Conservation (phyloP, 2,797 vertebrate genomes). For the Sus cebifrons region DNA sequence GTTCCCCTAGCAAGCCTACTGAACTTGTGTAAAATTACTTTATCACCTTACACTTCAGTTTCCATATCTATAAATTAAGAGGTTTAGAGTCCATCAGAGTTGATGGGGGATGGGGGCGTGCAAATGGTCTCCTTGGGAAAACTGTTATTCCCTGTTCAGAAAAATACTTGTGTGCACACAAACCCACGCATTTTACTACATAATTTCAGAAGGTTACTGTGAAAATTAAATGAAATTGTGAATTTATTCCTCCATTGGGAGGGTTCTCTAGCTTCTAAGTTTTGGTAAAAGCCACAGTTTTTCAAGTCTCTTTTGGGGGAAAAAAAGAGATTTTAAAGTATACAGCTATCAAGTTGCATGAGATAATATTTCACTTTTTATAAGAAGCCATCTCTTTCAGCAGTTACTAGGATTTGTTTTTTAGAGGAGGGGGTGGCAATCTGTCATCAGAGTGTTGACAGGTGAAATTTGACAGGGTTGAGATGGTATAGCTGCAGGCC, state of each 20-base stretch:
- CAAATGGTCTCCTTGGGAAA: slow-evolving; percentile 30
- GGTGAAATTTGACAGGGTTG: slow-evolving; percentile 83
- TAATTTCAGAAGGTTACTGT: slow-evolving; percentile 46
- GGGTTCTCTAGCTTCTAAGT: slow-evolving; percentile 45
- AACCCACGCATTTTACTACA: not conserved
- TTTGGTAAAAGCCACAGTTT: slow-evolving; percentile 68
- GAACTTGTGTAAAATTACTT: slow-evolving; percentile 25
- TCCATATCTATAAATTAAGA: slow-evolving; percentile 61
- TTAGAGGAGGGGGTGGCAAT: slow-evolving; percentile 75
- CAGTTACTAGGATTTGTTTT: slow-evolving; percentile 82
- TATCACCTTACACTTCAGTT: not conserved
- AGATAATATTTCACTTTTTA: slow-evolving; percentile 80
- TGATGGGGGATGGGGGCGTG: not conserved
- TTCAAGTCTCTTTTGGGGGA: slow-evolving; percentile 44
- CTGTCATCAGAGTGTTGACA: slow-evolving; percentile 85
- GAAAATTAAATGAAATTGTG: slow-evolving; percentile 62
- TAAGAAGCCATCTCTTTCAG: slow-evolving; percentile 83
- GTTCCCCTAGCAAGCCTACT: not conserved
- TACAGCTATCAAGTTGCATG: slow-evolving; percentile 83
- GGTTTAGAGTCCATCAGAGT: slow-evolving; percentile 29
- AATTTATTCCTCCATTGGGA: slow-evolving; percentile 13
- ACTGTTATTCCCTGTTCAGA: slow-evolving; percentile 37
- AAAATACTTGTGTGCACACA: not conserved
- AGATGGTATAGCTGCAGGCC: slow-evolving; percentile 80
- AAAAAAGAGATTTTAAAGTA: slow-evolving; percentile 74